Evolutionary conservation across 1,140 invertebrate genomes (phyloP).

Genomic region (Heliothis subflexa): DNA sequence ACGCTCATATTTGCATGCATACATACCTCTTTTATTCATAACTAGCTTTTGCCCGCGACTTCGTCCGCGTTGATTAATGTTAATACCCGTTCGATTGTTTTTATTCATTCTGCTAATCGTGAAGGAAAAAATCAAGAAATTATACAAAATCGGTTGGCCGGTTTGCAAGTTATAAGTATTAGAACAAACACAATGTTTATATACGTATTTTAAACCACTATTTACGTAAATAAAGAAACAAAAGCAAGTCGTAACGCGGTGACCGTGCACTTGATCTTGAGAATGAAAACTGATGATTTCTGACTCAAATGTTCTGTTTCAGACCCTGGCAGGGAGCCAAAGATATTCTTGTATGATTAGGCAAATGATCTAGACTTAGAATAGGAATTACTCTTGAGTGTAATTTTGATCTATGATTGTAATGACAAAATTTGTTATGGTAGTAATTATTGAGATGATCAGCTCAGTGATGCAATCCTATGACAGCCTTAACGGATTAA

Average conservation of each 20-base stretch:
- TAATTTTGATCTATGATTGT: too few relatives aligned
- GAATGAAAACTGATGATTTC: slow-evolving; percentile 5
- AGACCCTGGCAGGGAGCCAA: slow-evolving; percentile 3
- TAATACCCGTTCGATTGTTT: too few relatives aligned
- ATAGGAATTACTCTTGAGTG: neutral
- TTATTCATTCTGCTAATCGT: too few relatives aligned
- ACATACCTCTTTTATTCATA: neutral
- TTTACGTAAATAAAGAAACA: neutral
- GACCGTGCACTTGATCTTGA: neutral
- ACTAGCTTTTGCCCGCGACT: neutral
- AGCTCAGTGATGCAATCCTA: too few relatives aligned
- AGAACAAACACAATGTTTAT: too few relatives aligned
- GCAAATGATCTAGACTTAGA: neutral
- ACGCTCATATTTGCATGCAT: neutral
- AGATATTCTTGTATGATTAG: slow-evolving; percentile 20
- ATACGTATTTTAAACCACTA: neutral
- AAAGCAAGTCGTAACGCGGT: neutral
- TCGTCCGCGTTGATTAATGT: too few relatives aligned
- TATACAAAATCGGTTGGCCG: too few relatives aligned
- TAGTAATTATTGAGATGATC: too few relatives aligned
- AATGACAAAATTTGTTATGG: neutral
- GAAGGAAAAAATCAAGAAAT: too few relatives aligned
- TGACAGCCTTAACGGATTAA: too few relatives aligned
- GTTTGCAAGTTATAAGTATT: too few relatives aligned
- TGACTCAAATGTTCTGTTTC: neutral